Percentiles rank a stretch among this genome's conserved stretches.
phyloP scores from a whole-genome alignment of 2,113 vertebrate species.

The Cavia porcellus region DNA sequence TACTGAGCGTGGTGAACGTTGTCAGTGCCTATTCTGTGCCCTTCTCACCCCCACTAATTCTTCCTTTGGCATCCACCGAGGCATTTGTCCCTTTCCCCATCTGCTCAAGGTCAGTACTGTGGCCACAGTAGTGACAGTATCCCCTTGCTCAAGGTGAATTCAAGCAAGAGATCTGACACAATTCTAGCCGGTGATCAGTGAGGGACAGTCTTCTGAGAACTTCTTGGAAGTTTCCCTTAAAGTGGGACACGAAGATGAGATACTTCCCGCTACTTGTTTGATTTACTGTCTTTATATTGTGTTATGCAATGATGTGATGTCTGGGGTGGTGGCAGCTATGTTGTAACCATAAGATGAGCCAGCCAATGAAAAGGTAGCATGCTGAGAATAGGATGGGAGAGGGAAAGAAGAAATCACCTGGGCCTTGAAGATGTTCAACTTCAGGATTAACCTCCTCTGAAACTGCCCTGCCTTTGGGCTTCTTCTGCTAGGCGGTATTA shows the following conservation, averaged over 20 bases:
- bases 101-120: neutral
- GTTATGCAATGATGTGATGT: neutral
- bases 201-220: neutral
- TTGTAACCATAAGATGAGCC: neutral
- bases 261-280: neutral
- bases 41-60: neutral
- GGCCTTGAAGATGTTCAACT: neutral
- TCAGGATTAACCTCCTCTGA: neutral
- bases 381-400: conserved; percentile 22
- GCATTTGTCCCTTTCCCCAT: neutral
- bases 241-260: neutral
- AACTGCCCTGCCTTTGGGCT: neutral
- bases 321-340: conserved; percentile 7
- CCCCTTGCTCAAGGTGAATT: neutral
- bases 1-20: no score
- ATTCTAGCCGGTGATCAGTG: neutral
- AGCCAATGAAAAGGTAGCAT: neutral
- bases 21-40: neutral
- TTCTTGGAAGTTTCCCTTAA: conserved; percentile 26
- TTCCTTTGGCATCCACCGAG: neutral
- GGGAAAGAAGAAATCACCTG: conserved; percentile 11
- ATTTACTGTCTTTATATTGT: neutral
- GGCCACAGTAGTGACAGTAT: neutral
- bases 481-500: neutral
- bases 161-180: neutral